phyloP scores from a whole-genome alignment of 53 echinoderm and acorn worm species.

The Mesocentrotus franciscanus region DNA sequence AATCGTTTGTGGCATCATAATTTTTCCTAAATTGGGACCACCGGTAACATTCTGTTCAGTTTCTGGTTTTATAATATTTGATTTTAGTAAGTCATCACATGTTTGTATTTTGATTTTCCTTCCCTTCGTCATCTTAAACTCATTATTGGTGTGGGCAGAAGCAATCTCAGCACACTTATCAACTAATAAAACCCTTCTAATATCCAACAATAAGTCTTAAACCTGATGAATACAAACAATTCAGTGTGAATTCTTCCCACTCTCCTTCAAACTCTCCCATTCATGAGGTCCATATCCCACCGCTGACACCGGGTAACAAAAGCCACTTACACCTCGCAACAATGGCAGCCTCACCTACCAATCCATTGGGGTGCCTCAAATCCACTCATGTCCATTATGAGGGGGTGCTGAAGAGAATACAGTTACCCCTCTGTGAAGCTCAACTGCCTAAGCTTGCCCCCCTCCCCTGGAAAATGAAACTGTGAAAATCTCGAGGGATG shows the following conservation, averaged over 20 bases:
- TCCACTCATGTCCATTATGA: constrained; percentile 43
- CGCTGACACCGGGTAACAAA: constrained; percentile 17
- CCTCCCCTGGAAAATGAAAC: constrained; percentile 30
- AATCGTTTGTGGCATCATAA: too few relatives aligned
- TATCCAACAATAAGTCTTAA: not conserved
- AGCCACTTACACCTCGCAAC: constrained; percentile 26
- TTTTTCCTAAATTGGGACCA: too few relatives aligned
- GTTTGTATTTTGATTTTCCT: not conserved
- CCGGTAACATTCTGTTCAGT: too few relatives aligned
- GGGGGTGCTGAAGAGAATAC: not conserved
- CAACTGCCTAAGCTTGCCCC: constrained; percentile 17
- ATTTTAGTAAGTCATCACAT: not conserved
- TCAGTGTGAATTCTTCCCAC: constrained; percentile 5
- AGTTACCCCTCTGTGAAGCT: constrained; percentile 20
- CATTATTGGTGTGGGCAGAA: not conserved
- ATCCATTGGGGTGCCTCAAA: constrained; percentile 16
- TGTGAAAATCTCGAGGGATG: constrained; percentile 32
- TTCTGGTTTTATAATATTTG: too few relatives aligned
- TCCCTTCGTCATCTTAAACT: not conserved
- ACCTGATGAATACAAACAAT: constrained; percentile 13
- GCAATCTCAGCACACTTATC: constrained; percentile 37
- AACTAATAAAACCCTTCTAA: constrained; percentile 38
- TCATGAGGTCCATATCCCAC: constrained; percentile 21
- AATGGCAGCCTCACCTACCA: not conserved
- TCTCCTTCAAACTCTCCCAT: not conserved